Conservation (phyloP, 2,888 invertebrate species). For the Alviniconcha strummeri region DNA sequence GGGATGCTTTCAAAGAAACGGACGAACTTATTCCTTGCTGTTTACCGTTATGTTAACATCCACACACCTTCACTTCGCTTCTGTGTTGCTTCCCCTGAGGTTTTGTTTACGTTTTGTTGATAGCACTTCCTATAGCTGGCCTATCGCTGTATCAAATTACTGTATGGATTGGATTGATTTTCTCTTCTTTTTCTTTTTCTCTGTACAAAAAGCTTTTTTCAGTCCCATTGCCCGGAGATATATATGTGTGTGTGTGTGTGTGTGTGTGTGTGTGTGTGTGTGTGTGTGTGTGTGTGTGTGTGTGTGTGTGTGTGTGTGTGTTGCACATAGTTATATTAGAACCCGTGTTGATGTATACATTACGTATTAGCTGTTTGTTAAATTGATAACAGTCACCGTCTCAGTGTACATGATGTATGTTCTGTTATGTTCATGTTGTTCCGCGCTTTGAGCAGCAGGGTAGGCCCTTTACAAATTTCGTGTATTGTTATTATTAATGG, state of each 20-base stretch:
- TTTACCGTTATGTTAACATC: too few relatives aligned
- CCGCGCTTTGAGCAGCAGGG: neutral
- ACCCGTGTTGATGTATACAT: neutral
- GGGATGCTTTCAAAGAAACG: too few relatives aligned
- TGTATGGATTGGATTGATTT: neutral
- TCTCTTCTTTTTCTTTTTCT: neutral
- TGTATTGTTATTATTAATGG: too few relatives aligned
- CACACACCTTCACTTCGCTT: too few relatives aligned
- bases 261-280: neutral
- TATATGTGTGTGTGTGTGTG: neutral
- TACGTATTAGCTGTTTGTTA: neutral
- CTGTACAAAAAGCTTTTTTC: neutral
- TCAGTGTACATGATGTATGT: neutral
- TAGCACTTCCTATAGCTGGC: too few relatives aligned
- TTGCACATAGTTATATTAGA: neutral
- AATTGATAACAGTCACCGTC: neutral
- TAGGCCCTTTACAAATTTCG: too few relatives aligned
- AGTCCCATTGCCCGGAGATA: neutral
- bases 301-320: neutral
- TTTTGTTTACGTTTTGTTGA: too few relatives aligned
- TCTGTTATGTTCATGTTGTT: neutral
- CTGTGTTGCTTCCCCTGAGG: too few relatives aligned
- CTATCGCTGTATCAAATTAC: neutral
- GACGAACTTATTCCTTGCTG: too few relatives aligned
- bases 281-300: neutral